Evolutionary conservation across 2,113 vertebrate species (phyloP).

Genomic region (Tretioscincus oriximinensis): DNA sequence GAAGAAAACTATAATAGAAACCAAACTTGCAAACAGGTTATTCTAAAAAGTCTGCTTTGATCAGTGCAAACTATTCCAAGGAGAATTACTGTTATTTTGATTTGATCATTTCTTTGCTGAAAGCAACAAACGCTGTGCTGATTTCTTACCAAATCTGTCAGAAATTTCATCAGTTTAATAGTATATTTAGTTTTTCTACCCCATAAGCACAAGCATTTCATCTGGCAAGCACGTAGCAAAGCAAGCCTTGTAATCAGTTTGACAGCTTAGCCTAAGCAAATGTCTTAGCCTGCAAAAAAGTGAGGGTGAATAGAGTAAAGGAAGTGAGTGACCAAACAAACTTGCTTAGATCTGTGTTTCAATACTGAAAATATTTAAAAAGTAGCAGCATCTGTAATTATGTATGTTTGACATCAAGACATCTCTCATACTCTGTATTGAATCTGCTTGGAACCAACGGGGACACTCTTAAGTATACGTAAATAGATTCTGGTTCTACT

Average conservation of each 20-base stretch:
- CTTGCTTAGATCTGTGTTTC: background rate
- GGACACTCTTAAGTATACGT: too few relatives aligned
- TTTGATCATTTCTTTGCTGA: background rate
- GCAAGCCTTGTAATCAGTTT: constrained; percentile 18
- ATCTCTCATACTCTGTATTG: too few relatives aligned
- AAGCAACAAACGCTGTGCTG: background rate
- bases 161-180: constrained; percentile 12
- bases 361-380: background rate
- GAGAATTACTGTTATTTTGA: constrained; percentile 9
- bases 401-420: background rate
- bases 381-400: background rate
- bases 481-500: too few relatives aligned
- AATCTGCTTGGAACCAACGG: too few relatives aligned
- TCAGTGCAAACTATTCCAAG: background rate
- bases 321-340: background rate
- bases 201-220: constrained; percentile 7
- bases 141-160: constrained; percentile 14
- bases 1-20: background rate
- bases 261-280: constrained; percentile 17
- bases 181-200: constrained; percentile 7
- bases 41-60: background rate
- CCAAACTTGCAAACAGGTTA: background rate
- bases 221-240: constrained; percentile 13
- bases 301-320: background rate
- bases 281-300: background rate